A percentile compares a stretch with the other conserved stretches of the same genome.
Conservation (phyloP, 2,113 vertebrate genomes). For the Poeciliopsis prolifica region DNA sequence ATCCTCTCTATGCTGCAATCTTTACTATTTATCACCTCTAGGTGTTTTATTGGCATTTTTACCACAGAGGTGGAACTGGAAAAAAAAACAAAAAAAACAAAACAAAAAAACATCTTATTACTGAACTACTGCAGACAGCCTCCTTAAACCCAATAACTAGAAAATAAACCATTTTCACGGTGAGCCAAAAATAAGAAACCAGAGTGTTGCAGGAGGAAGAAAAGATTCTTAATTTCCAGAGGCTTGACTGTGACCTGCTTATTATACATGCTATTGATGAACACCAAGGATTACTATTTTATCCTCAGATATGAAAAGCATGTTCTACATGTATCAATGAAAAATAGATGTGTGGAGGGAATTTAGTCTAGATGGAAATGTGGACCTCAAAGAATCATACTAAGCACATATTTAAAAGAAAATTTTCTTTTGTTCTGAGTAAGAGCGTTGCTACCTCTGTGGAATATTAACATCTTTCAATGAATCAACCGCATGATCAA, state of each 20-base stretch:
- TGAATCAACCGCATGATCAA: constrained; percentile 17
- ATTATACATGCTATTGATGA: constrained; percentile 35
- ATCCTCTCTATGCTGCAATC: constrained; percentile 22
- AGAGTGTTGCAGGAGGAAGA: constrained; percentile 8
- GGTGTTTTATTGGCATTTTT: constrained; percentile 37
- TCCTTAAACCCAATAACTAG: constrained; percentile 36
- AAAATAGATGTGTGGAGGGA: constrained; percentile 13
- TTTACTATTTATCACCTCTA: constrained; percentile 43
- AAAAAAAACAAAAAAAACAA: not conserved
- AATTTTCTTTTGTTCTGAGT: constrained; percentile 16
- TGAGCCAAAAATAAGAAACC: constrained; percentile 42
- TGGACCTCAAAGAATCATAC: constrained; percentile 19
- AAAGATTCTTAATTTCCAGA: constrained; percentile 32
- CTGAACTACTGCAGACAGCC: not conserved
- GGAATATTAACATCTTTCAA: constrained; percentile 24
- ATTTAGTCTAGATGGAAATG: not conserved
- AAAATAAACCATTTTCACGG: constrained; percentile 55
- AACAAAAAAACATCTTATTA: not conserved
- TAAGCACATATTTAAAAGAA: not conserved
- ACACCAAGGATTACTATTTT: not conserved
- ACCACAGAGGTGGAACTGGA: constrained; percentile 30
- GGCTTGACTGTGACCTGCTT: constrained; percentile 33
- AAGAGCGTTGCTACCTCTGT: constrained; percentile 20
- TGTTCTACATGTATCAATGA: constrained; percentile 40
- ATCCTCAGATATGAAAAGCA: constrained; percentile 20